Base-by-base conservation (phyloP, 2,888 invertebrate species). In the Caenorhabditis wallacei region DNA sequence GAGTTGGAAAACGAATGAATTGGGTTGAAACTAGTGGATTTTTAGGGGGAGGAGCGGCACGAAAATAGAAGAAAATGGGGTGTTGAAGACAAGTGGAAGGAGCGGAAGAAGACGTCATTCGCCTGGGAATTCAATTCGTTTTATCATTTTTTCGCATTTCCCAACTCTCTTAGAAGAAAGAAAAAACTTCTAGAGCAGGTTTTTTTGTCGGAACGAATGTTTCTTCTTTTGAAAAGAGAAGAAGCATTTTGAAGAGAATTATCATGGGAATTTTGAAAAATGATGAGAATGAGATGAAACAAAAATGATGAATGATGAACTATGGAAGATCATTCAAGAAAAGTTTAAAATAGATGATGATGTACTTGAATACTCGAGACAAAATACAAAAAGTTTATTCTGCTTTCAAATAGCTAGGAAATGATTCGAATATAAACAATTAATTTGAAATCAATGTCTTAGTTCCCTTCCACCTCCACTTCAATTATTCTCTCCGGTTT, bases 71-170 rank as follows among this genome's bases (percentile, higher is more conserved):
- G 70, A 71, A 70, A 57, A 48, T 57, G 13, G 56, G 48, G n/a
- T n/a, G n/a, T 20, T 30, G 35, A 59, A 40, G 40, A 53, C 70
- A 70, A 48, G 35, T 59, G 59, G 51, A 71, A 35, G 18, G 48
- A 37, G 48, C 46, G 51, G 48, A 59, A 59, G 59, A 59, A 59
- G 59, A 71, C 71, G 71, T 71, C 71, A 71, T 71, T 71, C 71
- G 71, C 71, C 59, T 51, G 71, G 71, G 71, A 71, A 71, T 71
- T 71, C 71, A 71, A 61, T 61, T 69, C 69, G 56, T 56, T 69
- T 56, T 24, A 48, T 30, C 56, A 43, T 56, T 69, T 69, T 68
- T 69, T 22, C 56, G 54, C 69, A 69, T 69, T 69, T 8, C 69
- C 69, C 69, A 40, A 43, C 37, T 68, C 37, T 40, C 40, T 40